Conservation (phyloP, 2,888 invertebrate species). For the Abrostola triplasia region DNA sequence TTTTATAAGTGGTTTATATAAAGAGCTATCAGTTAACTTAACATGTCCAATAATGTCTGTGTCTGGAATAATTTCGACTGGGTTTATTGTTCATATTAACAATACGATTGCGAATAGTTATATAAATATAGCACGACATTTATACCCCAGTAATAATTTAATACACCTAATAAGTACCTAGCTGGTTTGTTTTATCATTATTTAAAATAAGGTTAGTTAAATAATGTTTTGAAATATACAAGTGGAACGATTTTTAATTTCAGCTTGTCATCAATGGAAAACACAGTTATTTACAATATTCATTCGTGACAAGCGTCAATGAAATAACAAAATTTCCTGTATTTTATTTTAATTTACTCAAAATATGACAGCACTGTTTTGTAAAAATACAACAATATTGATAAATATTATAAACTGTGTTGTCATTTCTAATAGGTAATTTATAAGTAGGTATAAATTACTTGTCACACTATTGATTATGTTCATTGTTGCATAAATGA, state of each 20-base stretch:
- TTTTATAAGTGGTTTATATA: constrained; percentile 4
- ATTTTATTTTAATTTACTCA: constrained; percentile 22
- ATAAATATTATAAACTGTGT: constrained; percentile 27
- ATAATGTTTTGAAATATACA: constrained; percentile 23
- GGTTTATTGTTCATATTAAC: constrained; percentile 13
- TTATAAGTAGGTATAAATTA: constrained; percentile 40
- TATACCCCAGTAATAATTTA: constrained; percentile 35
- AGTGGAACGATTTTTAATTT: constrained; percentile 10
- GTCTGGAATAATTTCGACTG: constrained; percentile 18
- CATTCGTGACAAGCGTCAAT: constrained; percentile 28
- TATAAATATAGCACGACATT: constrained; percentile 21
- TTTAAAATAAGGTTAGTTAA: constrained; percentile 35
- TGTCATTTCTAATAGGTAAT: constrained; percentile 43
- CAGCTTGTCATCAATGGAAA: constrained; percentile 32
- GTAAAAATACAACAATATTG: constrained; percentile 20
- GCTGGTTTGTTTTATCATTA: constrained; percentile 41
- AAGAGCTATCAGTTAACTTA: constrained; percentile 7
- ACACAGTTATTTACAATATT: constrained; percentile 26
- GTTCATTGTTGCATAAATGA: constrained; percentile 28
- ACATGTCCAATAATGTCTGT: constrained; percentile 20
- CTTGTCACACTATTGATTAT: constrained; percentile 33
- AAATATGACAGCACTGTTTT: constrained; percentile 20
- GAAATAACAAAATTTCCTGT: constrained; percentile 24
- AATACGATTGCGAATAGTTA: constrained; percentile 8
- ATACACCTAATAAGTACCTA: constrained; percentile 4